These are phyloP conservation scores for Drosophila kepulauana DNA, from an alignment of 1,140 invertebrate species.

Conservation along the genomic window DNA sequence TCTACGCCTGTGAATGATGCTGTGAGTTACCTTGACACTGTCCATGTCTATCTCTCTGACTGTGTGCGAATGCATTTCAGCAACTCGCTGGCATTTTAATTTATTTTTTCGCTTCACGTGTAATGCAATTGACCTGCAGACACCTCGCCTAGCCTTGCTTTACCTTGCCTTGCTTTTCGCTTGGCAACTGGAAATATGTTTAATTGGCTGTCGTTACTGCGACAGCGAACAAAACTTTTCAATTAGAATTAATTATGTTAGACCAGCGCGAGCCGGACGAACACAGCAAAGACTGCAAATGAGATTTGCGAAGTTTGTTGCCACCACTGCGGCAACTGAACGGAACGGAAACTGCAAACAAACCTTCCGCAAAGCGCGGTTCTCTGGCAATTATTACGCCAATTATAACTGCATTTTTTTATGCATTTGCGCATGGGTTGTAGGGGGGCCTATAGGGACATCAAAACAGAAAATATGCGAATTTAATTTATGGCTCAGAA, in stretches of 20 bases:
- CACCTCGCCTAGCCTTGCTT: neutral
- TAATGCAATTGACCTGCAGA: slow-evolving; percentile 63
- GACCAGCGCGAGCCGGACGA: slow-evolving; percentile 26
- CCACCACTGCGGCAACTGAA: slow-evolving; percentile 4
- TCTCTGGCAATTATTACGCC: slow-evolving; percentile 63
- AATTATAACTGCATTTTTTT: slow-evolving; percentile 73
- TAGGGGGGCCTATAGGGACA: neutral
- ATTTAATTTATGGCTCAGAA: slow-evolving; percentile 39
- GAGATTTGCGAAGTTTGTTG: slow-evolving; percentile 29
- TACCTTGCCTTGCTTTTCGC: too few species aligned
- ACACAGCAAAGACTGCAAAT: slow-evolving; percentile 17
- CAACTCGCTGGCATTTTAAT: slow-evolving; percentile 49
- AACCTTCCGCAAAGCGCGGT: neutral
- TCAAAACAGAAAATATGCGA: slow-evolving; percentile 28
- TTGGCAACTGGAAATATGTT: slow-evolving; percentile 45
- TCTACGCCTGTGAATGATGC: slow-evolving; percentile 9
- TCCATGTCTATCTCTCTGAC: neutral
- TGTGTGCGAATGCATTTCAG: slow-evolving; percentile 16
- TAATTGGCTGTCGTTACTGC: slow-evolving; percentile 53
- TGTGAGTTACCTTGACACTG: slow-evolving; percentile 56
- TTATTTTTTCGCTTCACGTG: slow-evolving; percentile 31
- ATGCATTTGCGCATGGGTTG: neutral
- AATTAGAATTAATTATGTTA: slow-evolving; percentile 76
- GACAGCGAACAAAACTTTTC: slow-evolving; percentile 68
- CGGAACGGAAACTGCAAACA: neutral